A percentile compares a stretch with the other conserved stretches of the same genome.
These are phyloP conservation scores for Iphiclides podalirius DNA, from an alignment of 2,888 invertebrate genomes.

Conservation along the genomic window DNA sequence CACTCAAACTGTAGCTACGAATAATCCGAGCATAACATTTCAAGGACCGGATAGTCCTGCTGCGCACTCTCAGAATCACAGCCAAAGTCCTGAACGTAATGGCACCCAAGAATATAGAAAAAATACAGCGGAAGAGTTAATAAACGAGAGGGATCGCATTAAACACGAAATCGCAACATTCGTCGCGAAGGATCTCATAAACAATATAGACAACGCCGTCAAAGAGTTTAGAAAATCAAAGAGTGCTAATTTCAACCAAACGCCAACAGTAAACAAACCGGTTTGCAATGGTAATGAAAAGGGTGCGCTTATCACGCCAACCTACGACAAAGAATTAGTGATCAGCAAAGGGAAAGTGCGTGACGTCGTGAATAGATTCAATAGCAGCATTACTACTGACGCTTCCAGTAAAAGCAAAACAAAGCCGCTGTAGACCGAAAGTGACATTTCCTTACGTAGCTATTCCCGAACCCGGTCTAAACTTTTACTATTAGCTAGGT, in stretches of 20 bases:
- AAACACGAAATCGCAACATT: slow-evolving; percentile 73
- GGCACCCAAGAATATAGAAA: slow-evolving; percentile 45
- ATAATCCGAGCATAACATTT: slow-evolving; percentile 69
- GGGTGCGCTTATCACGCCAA: slow-evolving; percentile 57
- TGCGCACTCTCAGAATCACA: slow-evolving; percentile 62
- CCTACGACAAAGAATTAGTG: slow-evolving; percentile 67
- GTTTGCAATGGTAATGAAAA: slow-evolving; percentile 55
- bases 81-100: slow-evolving; percentile 59
- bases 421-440: slow-evolving; percentile 36
- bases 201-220: slow-evolving; percentile 67
- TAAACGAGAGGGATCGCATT: slow-evolving; percentile 63
- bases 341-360: slow-evolving; percentile 73
- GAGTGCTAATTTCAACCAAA: slow-evolving; percentile 52
- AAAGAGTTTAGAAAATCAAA: slow-evolving; percentile 67
- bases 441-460: background rate
- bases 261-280: slow-evolving; percentile 29
- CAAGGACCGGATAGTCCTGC: slow-evolving; percentile 75
- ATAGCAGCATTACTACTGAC: slow-evolving; percentile 46
- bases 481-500: background rate
- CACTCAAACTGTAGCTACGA: slow-evolving; percentile 40
- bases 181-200: slow-evolving; percentile 69
- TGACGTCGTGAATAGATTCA: slow-evolving; percentile 71
- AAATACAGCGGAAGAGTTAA: slow-evolving; percentile 49
- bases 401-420: slow-evolving; percentile 38
- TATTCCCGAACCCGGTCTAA: slow-evolving; percentile 41